Conservation (phyloP, 1,140 invertebrate species). For the Tyrophagus putrescentiae region DNA sequence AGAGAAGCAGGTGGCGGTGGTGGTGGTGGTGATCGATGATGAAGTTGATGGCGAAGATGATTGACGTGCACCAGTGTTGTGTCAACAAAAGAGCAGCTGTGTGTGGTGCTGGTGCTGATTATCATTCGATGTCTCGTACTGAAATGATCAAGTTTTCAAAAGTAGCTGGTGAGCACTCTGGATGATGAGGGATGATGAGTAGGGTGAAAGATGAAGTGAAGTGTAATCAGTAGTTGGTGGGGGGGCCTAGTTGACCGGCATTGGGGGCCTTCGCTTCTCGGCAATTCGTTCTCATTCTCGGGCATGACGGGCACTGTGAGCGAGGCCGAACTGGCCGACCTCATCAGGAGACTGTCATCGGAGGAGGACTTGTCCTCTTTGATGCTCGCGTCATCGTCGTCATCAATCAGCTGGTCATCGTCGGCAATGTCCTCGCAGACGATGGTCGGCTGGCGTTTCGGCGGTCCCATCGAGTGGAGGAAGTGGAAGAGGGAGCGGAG, state of each 20-base stretch:
- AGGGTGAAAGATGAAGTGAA: no score
- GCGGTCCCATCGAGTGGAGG: no score
- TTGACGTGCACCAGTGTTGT: no score
- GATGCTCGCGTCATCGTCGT: neutral
- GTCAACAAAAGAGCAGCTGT: no score
- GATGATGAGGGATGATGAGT: no score
- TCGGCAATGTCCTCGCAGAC: slow-evolving; percentile 19
- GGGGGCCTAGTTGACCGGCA: neutral
- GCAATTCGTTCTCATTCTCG: neutral
- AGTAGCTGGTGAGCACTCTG: no score
- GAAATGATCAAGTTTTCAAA: no score
- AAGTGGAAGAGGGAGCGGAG: neutral
- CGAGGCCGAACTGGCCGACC: slow-evolving; percentile 14
- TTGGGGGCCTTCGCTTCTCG: slow-evolving; percentile 7
- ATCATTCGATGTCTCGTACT: no score
- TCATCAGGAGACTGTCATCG: neutral
- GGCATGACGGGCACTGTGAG: neutral
- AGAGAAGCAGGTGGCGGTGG: no score
- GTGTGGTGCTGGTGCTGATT: no score
- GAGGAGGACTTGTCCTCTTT: neutral
- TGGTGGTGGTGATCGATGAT: no score
- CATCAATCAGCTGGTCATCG: neutral
- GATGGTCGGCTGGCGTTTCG: slow-evolving; percentile 15
- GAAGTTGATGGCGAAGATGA: no score
- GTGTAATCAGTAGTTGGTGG: neutral